phyloP scores from a whole-genome alignment of 2,797 vertebrate species.

The Glossophaga mutica region DNA sequence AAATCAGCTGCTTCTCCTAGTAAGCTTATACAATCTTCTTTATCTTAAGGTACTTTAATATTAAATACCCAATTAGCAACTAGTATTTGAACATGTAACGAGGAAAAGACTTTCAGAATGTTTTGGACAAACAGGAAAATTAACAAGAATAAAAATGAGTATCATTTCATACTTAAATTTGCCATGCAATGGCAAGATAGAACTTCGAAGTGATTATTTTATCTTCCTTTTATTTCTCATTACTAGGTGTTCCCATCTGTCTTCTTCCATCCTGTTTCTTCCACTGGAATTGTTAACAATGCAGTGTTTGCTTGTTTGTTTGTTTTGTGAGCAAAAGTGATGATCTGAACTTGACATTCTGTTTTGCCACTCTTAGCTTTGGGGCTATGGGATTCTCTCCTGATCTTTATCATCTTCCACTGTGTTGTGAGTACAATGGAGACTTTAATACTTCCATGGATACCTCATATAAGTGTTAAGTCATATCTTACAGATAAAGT shows the following conservation, averaged over 20 bases:
- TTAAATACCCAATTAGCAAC: neutral
- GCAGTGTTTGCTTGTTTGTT: neutral
- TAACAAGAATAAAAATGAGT: constrained; percentile 51
- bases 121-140: constrained; percentile 46
- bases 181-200: constrained; percentile 3
- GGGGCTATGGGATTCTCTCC: neutral
- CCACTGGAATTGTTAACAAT: neutral
- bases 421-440: neutral
- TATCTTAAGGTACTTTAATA: constrained; percentile 51
- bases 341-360: neutral
- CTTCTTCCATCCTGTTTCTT: neutral
- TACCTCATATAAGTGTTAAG: neutral
- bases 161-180: constrained; percentile 52
- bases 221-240: neutral
- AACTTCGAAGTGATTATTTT: constrained; percentile 52
- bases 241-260: neutral
- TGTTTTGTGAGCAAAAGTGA: neutral
- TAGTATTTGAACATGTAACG: neutral
- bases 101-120: neutral
- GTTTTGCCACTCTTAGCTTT: neutral
- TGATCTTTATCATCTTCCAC: neutral
- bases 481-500: neutral
- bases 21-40: neutral
- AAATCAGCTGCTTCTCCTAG: constrained; percentile 30
- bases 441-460: neutral